A percentile compares a stretch with the other conserved stretches of the same genome.
phyloP scores from a whole-genome alignment of 2,113 vertebrate genomes.

The Dromiciops gliroides region DNA sequence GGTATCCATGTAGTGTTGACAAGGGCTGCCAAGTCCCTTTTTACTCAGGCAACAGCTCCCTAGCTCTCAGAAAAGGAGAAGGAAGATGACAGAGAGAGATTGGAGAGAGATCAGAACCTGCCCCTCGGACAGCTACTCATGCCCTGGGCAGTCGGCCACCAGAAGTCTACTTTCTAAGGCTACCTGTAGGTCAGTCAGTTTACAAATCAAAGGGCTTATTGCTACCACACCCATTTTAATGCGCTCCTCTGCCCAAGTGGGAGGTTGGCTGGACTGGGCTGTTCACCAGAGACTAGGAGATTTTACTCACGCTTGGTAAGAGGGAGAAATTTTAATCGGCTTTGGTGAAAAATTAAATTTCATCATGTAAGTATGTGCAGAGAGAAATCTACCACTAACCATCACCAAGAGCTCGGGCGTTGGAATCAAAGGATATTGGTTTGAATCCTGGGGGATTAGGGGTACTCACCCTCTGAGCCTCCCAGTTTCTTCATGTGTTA shows the following conservation, averaged over 20 bases:
- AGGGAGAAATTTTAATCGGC: not conserved
- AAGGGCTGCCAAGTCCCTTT: rapidly evolving
- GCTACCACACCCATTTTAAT: not conserved
- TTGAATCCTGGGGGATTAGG: no score
- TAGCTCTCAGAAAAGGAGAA: not conserved
- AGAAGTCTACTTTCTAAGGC: not conserved
- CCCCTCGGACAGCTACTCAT: no score
- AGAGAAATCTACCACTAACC: not conserved
- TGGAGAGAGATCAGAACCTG: not conserved
- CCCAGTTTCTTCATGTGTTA: not conserved
- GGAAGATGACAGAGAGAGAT: not conserved
- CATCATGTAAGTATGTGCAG: not conserved
- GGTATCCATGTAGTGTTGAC: not conserved
- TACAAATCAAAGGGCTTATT: not conserved
- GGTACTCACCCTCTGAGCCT: not conserved
- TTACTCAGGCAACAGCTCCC: not conserved
- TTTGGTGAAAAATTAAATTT: not conserved
- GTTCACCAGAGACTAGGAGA: not conserved
- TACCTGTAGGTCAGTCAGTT: not conserved
- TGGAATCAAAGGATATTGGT: no score
- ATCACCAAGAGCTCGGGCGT: not conserved
- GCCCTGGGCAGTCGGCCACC: no score
- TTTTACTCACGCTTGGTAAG: not conserved
- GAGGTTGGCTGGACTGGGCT: not conserved
- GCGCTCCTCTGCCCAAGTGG: not conserved